A percentile compares a stretch with the other conserved stretches of the same genome.
Evolutionary conservation across 1,140 invertebrate genomes (phyloP).

Genomic region (Cotesia typhae): DNA sequence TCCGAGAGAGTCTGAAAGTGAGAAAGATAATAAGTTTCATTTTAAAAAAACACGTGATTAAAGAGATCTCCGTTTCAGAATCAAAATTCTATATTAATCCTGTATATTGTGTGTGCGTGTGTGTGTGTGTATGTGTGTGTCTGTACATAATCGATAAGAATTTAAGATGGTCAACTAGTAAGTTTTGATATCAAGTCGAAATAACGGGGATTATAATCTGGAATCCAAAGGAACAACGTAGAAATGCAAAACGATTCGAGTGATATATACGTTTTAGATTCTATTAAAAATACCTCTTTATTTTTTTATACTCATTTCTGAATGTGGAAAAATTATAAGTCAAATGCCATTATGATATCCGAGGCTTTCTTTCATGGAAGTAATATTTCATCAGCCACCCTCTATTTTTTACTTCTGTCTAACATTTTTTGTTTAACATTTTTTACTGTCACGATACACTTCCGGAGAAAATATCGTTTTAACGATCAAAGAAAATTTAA

Average conservation of each 20-base stretch:
- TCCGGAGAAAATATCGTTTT: too few species aligned
- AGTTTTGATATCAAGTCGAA: slow-evolving; percentile 13
- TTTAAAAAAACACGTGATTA: slow-evolving; percentile 7
- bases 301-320: too few species aligned
- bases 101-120: not conserved
- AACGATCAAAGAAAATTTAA: too few species aligned
- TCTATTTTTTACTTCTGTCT: too few species aligned
- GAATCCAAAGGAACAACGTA: not conserved
- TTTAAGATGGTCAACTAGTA: not conserved
- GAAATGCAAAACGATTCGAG: not conserved
- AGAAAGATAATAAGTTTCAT: slow-evolving; percentile 6
- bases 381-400: too few species aligned
- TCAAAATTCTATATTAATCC: not conserved
- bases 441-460: too few species aligned
- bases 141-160: slow-evolving; percentile 19
- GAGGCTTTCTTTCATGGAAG: too few species aligned
- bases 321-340: too few species aligned
- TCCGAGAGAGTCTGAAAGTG: slow-evolving; percentile 15
- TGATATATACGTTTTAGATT: not conserved
- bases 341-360: too few species aligned
- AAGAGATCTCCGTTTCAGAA: slow-evolving; percentile 12
- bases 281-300: not conserved
- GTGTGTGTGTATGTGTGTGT: not conserved
- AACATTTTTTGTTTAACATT: too few species aligned
- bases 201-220: slow-evolving; percentile 13